Evolutionary conservation across 2,113 vertebrate species (phyloP), one percentile per base, ranked within the genome.

Genomic region (Xiphophorus maculatus): DNA sequence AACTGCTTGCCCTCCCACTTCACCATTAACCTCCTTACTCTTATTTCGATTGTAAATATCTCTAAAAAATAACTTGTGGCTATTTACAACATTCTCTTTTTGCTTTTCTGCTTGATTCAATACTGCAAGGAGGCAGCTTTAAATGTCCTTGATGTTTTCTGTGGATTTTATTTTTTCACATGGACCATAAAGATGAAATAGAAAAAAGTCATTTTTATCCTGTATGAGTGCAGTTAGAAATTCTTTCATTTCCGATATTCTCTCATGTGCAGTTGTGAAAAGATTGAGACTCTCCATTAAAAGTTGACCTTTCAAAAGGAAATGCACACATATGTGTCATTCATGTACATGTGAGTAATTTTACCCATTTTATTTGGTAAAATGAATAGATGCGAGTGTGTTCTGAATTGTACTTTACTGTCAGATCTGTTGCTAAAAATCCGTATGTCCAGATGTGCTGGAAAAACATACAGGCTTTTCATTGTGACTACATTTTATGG

Each of bases 11-110:
- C 72, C 63, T 80, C 32, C 54, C 14, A 0, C 61, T 66, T 58
- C 48, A 73, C 81, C 68, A 77, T 82, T 84, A 85, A 89, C 82
- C 73, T 77, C 25, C 65, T 76, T 71, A 69, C 83, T 65, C 29
- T 81, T 48, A 19, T 17, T 70, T 77, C 44, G 32, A n/a, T 19
- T 9, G 44, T 67, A 25, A 30, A 74, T 76, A 11, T 67, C 29
- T 75, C 64, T 63, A 13, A 72, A 69, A 80, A 74, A 37, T 68
- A 33, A 51, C 12, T n/a, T 44, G 15, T n/a, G 32, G 27, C 64
- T 77, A 17, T 27, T 10, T 42, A 4, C 35, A 72, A 44, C n/a
- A 32, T 25, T n/a, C 19, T 58, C 61, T 33, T 32, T 72, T 64
- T 37, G 22, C 44, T 35, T 30, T 32, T 69, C 66, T 32, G 29